These are phyloP conservation scores for Stratiomys singularior DNA, from an alignment of 2,888 invertebrate genomes.

Conservation along the genomic window DNA sequence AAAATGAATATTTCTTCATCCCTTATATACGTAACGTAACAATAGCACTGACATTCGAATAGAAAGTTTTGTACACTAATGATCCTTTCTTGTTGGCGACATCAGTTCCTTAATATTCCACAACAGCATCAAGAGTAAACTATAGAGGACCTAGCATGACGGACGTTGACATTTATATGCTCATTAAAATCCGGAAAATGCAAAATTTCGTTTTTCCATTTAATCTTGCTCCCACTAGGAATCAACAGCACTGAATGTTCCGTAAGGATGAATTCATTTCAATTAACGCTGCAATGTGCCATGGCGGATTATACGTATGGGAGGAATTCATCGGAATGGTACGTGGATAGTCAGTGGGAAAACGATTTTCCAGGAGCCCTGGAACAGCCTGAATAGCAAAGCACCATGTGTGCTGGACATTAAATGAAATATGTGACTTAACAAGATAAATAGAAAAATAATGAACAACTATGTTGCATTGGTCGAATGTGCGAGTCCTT, in stretches of 20 bases:
- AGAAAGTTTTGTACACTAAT: not conserved
- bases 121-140: no score
- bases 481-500: not conserved
- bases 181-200: slow-evolving; percentile 33
- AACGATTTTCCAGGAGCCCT: not conserved
- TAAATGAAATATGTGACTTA: slow-evolving; percentile 8
- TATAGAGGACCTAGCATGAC: not conserved
- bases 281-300: not conserved
- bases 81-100: slow-evolving; percentile 4
- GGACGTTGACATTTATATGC: slow-evolving; percentile 26
- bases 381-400: not conserved
- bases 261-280: not conserved
- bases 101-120: not conserved
- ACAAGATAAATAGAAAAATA: slow-evolving; percentile 14
- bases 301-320: not conserved
- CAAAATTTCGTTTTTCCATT: slow-evolving; percentile 14
- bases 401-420: not conserved
- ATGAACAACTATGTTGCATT: not conserved
- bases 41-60: no score
- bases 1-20: no score
- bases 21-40: no score
- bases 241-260: not conserved
- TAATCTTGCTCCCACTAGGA: not conserved
- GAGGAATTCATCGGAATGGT: not conserved
- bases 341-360: not conserved